phyloP scores from a whole-genome alignment of 1,140 invertebrate species.

The Trichonephila inaurata region DNA sequence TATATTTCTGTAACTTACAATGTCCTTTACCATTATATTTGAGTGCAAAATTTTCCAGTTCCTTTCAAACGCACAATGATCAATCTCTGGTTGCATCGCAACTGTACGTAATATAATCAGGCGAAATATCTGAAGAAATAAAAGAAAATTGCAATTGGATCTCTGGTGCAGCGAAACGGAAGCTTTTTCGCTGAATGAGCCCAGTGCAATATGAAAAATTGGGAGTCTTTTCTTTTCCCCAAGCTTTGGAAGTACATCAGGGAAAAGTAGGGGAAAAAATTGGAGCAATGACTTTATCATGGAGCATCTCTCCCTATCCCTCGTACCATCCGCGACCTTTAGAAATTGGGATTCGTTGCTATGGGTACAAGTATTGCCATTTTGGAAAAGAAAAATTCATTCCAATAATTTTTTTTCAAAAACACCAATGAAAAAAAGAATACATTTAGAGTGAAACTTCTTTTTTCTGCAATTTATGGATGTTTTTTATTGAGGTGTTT shows the following conservation, averaged over 20 bases:
- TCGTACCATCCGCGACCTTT: not conserved
- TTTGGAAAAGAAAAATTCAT: not conserved
- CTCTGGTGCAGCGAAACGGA: slow-evolving; percentile 7
- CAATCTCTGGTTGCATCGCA: slow-evolving; percentile 22
- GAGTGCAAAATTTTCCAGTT: slow-evolving; percentile 50
- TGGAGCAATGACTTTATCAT: slow-evolving; percentile 57
- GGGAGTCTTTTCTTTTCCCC: slow-evolving; percentile 28
- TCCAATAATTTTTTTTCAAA: no score
- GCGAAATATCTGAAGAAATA: slow-evolving; percentile 26
- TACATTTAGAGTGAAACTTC: no score
- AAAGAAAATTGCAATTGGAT: slow-evolving; percentile 54
- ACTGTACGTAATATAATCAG: slow-evolving; percentile 30
- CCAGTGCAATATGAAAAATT: slow-evolving; percentile 50
- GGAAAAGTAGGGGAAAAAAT: not conserved
- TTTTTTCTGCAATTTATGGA: no score
- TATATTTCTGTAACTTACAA: not conserved
- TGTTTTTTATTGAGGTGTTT: no score
- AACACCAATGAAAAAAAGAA: no score
- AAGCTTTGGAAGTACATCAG: slow-evolving; percentile 6
- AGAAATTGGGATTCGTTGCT: not conserved
- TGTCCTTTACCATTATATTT: slow-evolving; percentile 14
- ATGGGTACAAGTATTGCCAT: slow-evolving; percentile 29
- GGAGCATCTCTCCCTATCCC: not conserved
- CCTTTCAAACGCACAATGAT: slow-evolving; percentile 48
- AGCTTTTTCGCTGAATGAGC: slow-evolving; percentile 43